Conservation (phyloP, 2,797 vertebrate species). For the Labroides dimidiatus region DNA sequence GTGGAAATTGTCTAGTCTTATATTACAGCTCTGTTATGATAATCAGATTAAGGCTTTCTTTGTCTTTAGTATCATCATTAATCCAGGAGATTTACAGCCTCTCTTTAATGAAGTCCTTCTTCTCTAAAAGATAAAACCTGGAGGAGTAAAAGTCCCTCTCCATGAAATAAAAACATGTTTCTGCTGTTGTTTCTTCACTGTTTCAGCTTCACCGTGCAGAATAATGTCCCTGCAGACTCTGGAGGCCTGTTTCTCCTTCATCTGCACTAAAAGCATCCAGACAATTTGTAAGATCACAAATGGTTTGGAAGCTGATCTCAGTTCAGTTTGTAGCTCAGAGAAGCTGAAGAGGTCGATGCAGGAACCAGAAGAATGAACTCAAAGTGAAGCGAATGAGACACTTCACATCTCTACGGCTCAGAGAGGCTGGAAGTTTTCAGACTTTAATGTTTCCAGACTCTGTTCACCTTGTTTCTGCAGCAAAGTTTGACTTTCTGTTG, state of each 20-base stretch:
- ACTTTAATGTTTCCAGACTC: too few relatives aligned
- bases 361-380: background rate
- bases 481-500: too few relatives aligned
- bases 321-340: background rate
- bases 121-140: too few relatives aligned
- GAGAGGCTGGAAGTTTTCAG: too few relatives aligned
- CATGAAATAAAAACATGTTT: background rate
- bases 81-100: background rate
- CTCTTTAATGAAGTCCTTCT: background rate
- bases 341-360: background rate
- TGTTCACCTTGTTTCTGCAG: too few relatives aligned
- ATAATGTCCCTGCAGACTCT: background rate
- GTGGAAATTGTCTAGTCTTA: too few relatives aligned
- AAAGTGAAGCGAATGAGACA: background rate
- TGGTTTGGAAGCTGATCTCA: background rate
- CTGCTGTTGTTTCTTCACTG: background rate
- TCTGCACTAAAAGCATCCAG: constrained; percentile 4
- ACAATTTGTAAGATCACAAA: background rate
- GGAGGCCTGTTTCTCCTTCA: background rate
- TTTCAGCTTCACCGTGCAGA: constrained; percentile 5
- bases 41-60: background rate
- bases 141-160: background rate
- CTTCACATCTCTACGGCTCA: too few relatives aligned
- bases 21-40: background rate
- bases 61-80: background rate